Evolutionary conservation across 2,113 vertebrate species (phyloP).

Genomic region (Pipra filicauda): DNA sequence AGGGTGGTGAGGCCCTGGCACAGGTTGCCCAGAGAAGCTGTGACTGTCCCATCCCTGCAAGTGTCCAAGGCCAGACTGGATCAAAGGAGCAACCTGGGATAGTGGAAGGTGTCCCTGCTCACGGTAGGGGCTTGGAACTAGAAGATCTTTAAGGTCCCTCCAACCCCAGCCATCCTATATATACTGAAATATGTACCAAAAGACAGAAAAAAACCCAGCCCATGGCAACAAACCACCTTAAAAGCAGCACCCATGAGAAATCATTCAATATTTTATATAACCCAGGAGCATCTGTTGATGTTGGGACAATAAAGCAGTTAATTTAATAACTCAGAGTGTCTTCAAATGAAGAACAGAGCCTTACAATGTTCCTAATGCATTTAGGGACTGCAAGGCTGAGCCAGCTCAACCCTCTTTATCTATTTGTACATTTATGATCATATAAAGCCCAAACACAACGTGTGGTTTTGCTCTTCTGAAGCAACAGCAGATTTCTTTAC

Average conservation of each 20-base stretch:
- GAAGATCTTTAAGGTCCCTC: neutral
- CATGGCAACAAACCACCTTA: neutral
- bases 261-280: neutral
- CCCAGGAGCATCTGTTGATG: neutral
- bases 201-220: accelerated
- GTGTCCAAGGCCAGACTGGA: neutral
- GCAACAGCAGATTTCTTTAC: neutral
- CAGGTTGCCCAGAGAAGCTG: neutral
- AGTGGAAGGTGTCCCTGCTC: neutral
- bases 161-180: neutral
- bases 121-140: accelerated
- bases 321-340: neutral
- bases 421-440: neutral
- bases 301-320: neutral
- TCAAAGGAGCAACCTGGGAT: neutral
- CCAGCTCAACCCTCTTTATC: neutral
- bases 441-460: neutral
- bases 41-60: neutral
- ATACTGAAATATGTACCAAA: neutral
- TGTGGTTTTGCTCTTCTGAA: neutral
- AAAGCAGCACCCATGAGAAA: neutral
- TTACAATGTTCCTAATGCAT: neutral
- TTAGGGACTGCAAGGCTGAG: neutral
- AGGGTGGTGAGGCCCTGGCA: accelerated
- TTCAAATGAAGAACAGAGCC: neutral